phyloP scores from a whole-genome alignment of 2,113 vertebrate genomes.

The Galemys pyrenaicus region DNA sequence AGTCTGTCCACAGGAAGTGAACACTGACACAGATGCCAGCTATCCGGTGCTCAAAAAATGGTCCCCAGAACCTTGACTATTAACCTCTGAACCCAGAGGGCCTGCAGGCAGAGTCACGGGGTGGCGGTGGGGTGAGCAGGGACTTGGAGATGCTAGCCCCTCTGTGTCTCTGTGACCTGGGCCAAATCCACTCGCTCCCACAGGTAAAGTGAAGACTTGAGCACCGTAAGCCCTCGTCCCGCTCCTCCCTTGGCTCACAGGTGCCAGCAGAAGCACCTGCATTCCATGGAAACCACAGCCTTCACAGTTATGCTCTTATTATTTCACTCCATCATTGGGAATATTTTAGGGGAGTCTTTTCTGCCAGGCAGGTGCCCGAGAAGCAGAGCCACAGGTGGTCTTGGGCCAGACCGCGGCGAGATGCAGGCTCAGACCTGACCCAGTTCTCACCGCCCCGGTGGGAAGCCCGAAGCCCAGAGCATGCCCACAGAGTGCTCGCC shows the following conservation, averaged over 20 bases:
- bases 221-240: neutral
- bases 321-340: neutral
- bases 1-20: neutral
- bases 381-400: neutral
- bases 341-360: neutral
- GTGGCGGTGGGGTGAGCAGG: neutral
- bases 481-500: no score
- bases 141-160: neutral
- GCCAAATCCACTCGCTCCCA: neutral
- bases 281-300: neutral
- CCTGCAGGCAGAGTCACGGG: neutral
- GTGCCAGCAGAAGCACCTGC: neutral
- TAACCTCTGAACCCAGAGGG: neutral
- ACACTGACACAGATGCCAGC: neutral
- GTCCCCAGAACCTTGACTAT: neutral
- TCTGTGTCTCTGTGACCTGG: neutral
- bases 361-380: neutral
- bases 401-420: neutral
- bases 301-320: neutral
- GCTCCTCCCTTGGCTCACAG: neutral
- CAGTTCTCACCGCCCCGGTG: neutral
- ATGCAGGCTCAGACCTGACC: neutral
- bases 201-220: no score
- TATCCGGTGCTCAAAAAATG: no score
- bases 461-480: neutral